phyloP scores from a whole-genome alignment of 2,797 vertebrate genomes.

The Chrysocyon brachyurus region DNA sequence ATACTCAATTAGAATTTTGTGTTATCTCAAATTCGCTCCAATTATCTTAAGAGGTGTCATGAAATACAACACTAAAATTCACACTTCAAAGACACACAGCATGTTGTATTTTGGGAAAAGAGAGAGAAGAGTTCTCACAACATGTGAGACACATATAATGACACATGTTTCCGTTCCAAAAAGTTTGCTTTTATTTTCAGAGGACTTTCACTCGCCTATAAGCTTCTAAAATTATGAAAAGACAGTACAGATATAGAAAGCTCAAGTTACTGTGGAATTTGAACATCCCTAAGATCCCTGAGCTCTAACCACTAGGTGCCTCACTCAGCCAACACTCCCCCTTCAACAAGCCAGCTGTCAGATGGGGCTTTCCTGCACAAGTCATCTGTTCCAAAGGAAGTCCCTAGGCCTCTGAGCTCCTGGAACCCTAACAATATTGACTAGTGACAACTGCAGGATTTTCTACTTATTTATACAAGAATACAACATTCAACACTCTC shows the following conservation, averaged over 20 bases:
- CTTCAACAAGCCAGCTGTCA: not conserved
- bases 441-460: not conserved
- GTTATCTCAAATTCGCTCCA: not conserved
- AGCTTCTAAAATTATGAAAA: conserved; percentile 19
- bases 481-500: not conserved
- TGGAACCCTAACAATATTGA: not conserved
- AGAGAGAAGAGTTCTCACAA: not conserved
- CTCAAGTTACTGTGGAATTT: not conserved
- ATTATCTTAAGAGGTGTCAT: not conserved
- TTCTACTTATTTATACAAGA: not conserved
- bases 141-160: not conserved
- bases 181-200: conserved; percentile 1
- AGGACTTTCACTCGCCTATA: not conserved
- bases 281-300: not conserved
- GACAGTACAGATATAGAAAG: not conserved
- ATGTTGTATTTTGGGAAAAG: not conserved
- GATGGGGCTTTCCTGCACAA: not conserved
- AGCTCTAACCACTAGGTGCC: not conserved
- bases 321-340: not conserved
- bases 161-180: not conserved
- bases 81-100: not conserved
- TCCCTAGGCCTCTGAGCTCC: not conserved
- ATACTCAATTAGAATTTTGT: not conserved
- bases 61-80: conserved; percentile 24
- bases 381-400: not conserved